A percentile compares a stretch with the other conserved stretches of the same genome.
These are phyloP conservation scores for Camponotus floridanus DNA, from an alignment of 1,140 invertebrate species.

Conservation along the genomic window DNA sequence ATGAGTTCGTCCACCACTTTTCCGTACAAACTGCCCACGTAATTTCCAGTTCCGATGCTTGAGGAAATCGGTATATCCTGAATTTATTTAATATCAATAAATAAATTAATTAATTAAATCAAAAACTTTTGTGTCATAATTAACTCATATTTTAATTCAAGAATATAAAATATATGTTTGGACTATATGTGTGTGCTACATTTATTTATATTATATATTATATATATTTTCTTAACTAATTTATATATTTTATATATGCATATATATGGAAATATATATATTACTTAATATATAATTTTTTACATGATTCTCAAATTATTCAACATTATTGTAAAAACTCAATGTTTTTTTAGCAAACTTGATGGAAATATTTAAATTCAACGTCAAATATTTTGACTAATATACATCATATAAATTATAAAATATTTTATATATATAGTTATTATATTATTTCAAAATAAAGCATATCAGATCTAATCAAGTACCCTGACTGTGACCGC, in stretches of 20 bases:
- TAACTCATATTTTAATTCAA: conserved; percentile 16
- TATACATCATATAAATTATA: neutral
- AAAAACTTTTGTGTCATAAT: neutral
- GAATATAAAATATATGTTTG: neutral
- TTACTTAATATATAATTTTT: no score
- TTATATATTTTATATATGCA: neutral
- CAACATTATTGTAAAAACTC: neutral
- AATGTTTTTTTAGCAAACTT: neutral
- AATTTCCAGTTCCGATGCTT: neutral
- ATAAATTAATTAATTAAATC: conserved; percentile 11
- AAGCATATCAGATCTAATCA: neutral
- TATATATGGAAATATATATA: no score
- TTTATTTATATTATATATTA: no score
- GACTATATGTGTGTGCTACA: no score
- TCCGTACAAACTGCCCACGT: neutral
- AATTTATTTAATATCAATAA: neutral
- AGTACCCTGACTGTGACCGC: conserved; percentile 49
- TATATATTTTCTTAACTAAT: neutral
- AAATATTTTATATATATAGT: neutral
- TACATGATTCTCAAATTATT: neutral
- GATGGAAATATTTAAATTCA: neutral
- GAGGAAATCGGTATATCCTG: neutral
- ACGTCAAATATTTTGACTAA: neutral
- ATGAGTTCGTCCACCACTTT: conserved; percentile 31
- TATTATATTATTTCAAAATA: neutral